phyloP scores from a whole-genome alignment of 2,113 vertebrate genomes.

The Leptocoma aspasia region DNA sequence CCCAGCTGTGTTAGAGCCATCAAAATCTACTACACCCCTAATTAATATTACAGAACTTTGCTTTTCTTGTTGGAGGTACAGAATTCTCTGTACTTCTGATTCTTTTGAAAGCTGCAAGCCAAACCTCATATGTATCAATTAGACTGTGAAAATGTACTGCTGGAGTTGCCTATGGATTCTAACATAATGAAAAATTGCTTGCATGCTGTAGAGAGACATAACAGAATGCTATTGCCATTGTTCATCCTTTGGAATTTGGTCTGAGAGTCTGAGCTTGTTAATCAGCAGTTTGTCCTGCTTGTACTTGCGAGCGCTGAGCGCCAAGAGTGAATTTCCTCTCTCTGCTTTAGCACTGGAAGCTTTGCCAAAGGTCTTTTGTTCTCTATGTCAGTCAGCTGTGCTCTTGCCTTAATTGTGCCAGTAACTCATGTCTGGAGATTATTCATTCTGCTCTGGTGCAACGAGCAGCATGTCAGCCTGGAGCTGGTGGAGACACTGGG shows the following conservation, averaged over 20 bases:
- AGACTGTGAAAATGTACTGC: neutral
- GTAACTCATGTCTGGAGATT: conserved; percentile 19
- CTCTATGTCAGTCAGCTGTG: neutral
- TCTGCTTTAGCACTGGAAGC: neutral
- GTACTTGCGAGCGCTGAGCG: accelerated
- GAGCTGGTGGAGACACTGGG: neutral
- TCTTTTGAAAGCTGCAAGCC: neutral
- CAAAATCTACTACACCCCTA: neutral
- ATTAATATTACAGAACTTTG: neutral
- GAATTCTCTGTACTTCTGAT: neutral
- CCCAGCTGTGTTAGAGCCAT: neutral
- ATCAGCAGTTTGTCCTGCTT: neutral
- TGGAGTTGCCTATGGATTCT: conserved; percentile 16
- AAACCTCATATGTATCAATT: neutral
- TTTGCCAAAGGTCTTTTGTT: conserved; percentile 37
- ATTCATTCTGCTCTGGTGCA: neutral
- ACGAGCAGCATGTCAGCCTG: neutral
- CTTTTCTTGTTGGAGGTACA: neutral
- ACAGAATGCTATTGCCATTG: conserved; percentile 16
- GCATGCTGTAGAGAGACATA: neutral
- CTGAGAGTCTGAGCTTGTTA: conserved; percentile 16
- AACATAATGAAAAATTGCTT: neutral
- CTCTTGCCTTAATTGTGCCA: conserved; percentile 19
- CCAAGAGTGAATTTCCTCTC: conserved; percentile 27
- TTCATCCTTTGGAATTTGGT: conserved; percentile 30